Evolutionary conservation across 1,140 invertebrate species (phyloP).

Genomic region (Lepidostoma basale): DNA sequence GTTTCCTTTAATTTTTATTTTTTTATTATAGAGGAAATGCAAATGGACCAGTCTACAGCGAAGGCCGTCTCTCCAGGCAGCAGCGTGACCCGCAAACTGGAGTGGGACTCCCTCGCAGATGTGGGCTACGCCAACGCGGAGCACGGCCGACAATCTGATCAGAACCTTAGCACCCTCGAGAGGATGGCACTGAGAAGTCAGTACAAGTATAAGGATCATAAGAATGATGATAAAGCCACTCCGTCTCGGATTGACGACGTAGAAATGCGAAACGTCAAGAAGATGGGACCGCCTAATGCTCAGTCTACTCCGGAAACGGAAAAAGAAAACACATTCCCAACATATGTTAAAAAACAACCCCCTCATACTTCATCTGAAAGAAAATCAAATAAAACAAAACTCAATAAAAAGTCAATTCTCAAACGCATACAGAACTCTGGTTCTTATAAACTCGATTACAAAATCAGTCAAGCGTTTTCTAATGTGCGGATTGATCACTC

Average conservation of each 20-base stretch:
- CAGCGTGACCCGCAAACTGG: constrained; percentile 68
- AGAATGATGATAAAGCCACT: not conserved
- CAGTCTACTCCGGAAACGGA: constrained; percentile 53
- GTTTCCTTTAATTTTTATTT: not conserved
- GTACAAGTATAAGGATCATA: not conserved
- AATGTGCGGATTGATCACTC: constrained; percentile 55
- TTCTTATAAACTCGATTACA: not conserved
- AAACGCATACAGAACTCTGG: constrained; percentile 15
- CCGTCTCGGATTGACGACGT: constrained; percentile 54
- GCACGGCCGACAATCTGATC: constrained; percentile 51
- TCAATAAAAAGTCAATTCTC: not conserved
- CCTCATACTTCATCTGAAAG: not conserved
- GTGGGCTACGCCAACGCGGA: constrained; percentile 69
- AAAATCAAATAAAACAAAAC: not conserved
- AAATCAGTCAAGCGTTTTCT: constrained; percentile 26
- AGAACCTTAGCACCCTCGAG: constrained; percentile 65
- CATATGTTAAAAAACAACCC: not conserved
- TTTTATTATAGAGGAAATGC: constrained; percentile 23
- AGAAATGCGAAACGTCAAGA: constrained; percentile 47
- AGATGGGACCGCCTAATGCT: constrained; percentile 53
- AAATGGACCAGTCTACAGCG: constrained; percentile 20
- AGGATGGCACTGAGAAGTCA: constrained; percentile 58
- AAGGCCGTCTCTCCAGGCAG: constrained; percentile 63
- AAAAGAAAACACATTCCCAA: not conserved
- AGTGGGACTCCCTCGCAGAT: constrained; percentile 80